A percentile compares a stretch with the other conserved stretches of the same genome.
These are phyloP conservation scores for Amiota mariae DNA, from an alignment of 2,888 invertebrate genomes.

Conservation along the genomic window DNA sequence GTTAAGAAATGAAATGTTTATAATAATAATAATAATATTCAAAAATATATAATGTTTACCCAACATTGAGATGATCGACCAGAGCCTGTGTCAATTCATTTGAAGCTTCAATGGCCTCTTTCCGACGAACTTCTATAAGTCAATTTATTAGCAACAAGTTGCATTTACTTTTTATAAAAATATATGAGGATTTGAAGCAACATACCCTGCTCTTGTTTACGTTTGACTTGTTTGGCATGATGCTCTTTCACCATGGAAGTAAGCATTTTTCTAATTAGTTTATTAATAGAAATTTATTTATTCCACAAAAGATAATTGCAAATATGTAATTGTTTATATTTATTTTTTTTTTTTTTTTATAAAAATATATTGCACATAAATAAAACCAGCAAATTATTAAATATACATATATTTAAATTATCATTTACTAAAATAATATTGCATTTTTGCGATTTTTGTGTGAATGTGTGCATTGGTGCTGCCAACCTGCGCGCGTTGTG, in stretches of 20 bases:
- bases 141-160: neutral
- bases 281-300: too few relatives aligned
- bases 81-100: slow-evolving; percentile 94
- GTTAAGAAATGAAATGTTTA: neutral
- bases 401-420: too few relatives aligned
- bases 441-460: too few relatives aligned
- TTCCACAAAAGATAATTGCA: too few relatives aligned
- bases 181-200: neutral
- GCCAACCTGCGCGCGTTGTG: too few relatives aligned
- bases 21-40: neutral
- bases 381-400: too few relatives aligned
- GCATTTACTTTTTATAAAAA: neutral
- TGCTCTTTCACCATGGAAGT: slow-evolving; percentile 91
- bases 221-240: slow-evolving; percentile 83
- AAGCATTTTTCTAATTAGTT: slow-evolving; percentile 77
- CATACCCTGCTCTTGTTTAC: slow-evolving; percentile 87
- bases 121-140: slow-evolving; percentile 88
- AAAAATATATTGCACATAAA: too few relatives aligned
- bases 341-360: too few relatives aligned
- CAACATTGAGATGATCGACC: slow-evolving; percentile 97
- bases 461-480: too few relatives aligned
- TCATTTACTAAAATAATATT: too few relatives aligned
- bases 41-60: slow-evolving; percentile 77
- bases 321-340: too few relatives aligned
- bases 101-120: slow-evolving; percentile 93